Conservation (phyloP, 2,113 vertebrate genomes). For the Verasper variegatus region DNA sequence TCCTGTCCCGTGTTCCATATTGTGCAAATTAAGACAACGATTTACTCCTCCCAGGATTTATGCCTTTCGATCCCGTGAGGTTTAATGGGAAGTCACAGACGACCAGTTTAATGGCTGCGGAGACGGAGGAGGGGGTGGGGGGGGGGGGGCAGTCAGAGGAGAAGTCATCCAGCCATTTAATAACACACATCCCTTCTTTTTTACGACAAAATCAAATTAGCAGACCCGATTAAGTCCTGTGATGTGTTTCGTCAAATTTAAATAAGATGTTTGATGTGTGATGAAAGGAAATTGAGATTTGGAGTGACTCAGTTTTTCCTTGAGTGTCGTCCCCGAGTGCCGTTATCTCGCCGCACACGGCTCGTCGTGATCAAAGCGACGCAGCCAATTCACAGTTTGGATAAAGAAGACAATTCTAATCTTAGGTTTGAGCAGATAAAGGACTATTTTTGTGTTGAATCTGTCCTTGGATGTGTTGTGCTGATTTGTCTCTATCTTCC, state of each 20-base stretch:
- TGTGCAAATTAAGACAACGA: slow-evolving; percentile 43
- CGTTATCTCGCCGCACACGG: slow-evolving; percentile 40
- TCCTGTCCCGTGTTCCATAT: background rate
- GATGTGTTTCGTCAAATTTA: slow-evolving; percentile 49
- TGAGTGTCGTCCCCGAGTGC: slow-evolving; percentile 43
- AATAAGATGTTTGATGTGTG: slow-evolving; percentile 63
- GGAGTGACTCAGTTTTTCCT: slow-evolving; percentile 57
- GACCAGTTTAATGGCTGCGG: slow-evolving; percentile 49
- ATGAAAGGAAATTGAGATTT: slow-evolving; percentile 67
- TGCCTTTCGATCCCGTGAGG: slow-evolving; percentile 12
- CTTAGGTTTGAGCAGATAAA: slow-evolving; percentile 12
- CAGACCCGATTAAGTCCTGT: slow-evolving; percentile 54
- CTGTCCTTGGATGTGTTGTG: background rate
- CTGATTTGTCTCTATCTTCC: background rate
- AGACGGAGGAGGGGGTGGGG: slow-evolving; percentile 8
- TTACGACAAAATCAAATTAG: slow-evolving; percentile 63
- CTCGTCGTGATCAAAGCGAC: slow-evolving; percentile 44
- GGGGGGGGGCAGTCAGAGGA: slow-evolving; percentile 9
- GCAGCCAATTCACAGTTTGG: slow-evolving; percentile 11
- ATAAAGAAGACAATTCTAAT: slow-evolving; percentile 24
- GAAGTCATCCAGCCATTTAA: slow-evolving; percentile 51
- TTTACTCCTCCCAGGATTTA: slow-evolving; percentile 29
- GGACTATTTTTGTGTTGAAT: background rate
- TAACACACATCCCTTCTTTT: slow-evolving; percentile 44
- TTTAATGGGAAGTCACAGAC: slow-evolving; percentile 58